phyloP scores from a whole-genome alignment of 2,113 vertebrate species.

The Okapia johnstoni region DNA sequence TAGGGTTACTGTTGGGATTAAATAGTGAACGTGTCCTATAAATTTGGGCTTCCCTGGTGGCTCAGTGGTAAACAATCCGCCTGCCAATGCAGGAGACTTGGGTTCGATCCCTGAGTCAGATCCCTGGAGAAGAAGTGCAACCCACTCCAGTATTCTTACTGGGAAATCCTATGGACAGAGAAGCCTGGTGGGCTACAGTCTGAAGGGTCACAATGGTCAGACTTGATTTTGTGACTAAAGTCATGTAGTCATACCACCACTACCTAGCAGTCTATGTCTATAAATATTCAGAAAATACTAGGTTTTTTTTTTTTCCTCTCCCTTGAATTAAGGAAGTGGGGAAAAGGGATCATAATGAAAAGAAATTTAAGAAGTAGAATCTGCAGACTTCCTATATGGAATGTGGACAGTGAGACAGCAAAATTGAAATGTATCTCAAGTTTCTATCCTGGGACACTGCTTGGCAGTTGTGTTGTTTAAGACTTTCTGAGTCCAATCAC shows the following conservation, averaged over 20 bases:
- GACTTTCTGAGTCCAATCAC: not conserved
- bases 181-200: not conserved
- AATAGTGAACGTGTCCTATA: not conserved
- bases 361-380: not conserved
- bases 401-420: not conserved
- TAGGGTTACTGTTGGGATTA: not conserved
- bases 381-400: not conserved
- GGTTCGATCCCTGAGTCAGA: not conserved
- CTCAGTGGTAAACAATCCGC: not conserved
- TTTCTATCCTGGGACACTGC: not conserved
- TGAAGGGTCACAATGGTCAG: not conserved
- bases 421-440: accelerated
- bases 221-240: not conserved
- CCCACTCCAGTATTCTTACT: not conserved
- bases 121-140: not conserved
- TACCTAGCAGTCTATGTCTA: not conserved
- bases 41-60: not conserved
- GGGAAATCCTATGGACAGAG: not conserved
- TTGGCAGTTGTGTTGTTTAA: not conserved
- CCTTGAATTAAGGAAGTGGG: not conserved
- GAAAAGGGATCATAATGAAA: not conserved
- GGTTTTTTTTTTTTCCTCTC: too few species aligned
- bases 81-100: not conserved
- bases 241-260: not conserved
- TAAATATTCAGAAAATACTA: not conserved